These are phyloP conservation scores for Oncorhynchus gorbuscha DNA, from an alignment of 2,113 vertebrate species.

Conservation along the genomic window DNA sequence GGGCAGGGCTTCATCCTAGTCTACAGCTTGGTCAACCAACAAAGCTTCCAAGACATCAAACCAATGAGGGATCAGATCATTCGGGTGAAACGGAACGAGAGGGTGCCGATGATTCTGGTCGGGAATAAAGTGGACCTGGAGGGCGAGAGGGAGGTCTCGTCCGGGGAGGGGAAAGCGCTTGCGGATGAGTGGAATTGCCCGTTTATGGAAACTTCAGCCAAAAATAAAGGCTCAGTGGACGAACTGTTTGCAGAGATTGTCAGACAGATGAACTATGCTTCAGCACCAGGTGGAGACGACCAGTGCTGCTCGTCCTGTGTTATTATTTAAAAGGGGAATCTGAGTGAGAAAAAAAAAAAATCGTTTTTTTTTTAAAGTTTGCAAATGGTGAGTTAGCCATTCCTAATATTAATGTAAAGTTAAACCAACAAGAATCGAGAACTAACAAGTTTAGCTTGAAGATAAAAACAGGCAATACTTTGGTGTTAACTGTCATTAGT, in stretches of 20 bases:
- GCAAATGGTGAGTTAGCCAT: slow-evolving; percentile 56
- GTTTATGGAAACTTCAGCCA: slow-evolving; percentile 98
- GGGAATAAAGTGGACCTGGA: slow-evolving; percentile 99
- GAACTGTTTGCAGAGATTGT: slow-evolving; percentile 98
- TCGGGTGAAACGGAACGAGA: slow-evolving; percentile 94
- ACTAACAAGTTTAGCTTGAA: too few relatives aligned
- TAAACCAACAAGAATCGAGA: slow-evolving; percentile 8
- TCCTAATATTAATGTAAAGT: slow-evolving; percentile 7
- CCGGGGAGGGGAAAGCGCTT: slow-evolving; percentile 93
- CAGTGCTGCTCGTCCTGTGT: slow-evolving; percentile 95
- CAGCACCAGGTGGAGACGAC: slow-evolving; percentile 90
- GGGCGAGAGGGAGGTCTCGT: slow-evolving; percentile 92
- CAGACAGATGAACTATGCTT: slow-evolving; percentile 97
- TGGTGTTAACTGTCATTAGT: too few relatives aligned
- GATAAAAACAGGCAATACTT: too few relatives aligned
- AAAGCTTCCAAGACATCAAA: slow-evolving; percentile 98
- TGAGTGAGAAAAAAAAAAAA: slow-evolving; percentile 15
- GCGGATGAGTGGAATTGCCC: slow-evolving; percentile 98
- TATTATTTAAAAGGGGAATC: slow-evolving; percentile 82
- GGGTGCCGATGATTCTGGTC: slow-evolving; percentile 97
- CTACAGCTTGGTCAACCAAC: slow-evolving; percentile 96
- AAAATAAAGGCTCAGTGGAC: slow-evolving; percentile 97
- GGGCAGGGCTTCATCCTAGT: slow-evolving; percentile 96
- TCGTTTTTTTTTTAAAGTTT: slow-evolving; percentile 54
- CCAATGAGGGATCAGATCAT: slow-evolving; percentile 99